Evolutionary conservation across 2,797 vertebrate genomes (phyloP), one percentile per base, ranked within the genome.

Genomic region (Crenichthys baileyi): DNA sequence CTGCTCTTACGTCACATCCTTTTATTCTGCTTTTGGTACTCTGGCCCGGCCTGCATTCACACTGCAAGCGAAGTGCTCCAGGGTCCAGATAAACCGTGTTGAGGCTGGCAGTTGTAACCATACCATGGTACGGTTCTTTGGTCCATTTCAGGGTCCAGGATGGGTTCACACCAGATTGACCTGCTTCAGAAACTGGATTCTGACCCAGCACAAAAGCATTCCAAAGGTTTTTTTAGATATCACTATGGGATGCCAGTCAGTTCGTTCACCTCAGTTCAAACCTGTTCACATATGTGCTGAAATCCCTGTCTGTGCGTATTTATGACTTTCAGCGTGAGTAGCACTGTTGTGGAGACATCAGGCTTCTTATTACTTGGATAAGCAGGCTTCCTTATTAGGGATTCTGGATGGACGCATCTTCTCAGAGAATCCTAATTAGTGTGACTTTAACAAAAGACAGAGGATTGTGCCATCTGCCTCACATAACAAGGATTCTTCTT

Each of bases 391-490:
- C 94, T 96, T 95, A 97, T 96, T 96, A 96, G 93, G 93, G 84
- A 94, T 97, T 94, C 94, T 95, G 92, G 82, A 91, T 95, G 90
- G 93, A 95, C 94, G 94, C 93, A 89, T 93, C 94, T 96, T 96
- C 95, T 96, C 92, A 70, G 90, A 92, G 95, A 97, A 98, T 97
- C 95, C 97, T 96, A 98, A 98, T 98, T 97, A 98, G 95, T 94
- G 96, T 95, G 96, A 96, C 95, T 98, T 96, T 94, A 96, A 96
- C 94, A 96, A 95, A 94, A 93, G 88, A 96, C 91, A 91, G 95
- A 95, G 96, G 94, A 96, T 95, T 96, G 94, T 96, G 93, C 95
- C 97, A 96, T 96, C 96, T 97, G 96, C 96, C 96, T 96, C 92
- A 92, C 94, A 94, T 95, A 96, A 94, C 94, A 92, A 96, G 94